A percentile compares a stretch with the other conserved stretches of the same genome.
phyloP scores from a whole-genome alignment of 2,888 invertebrate genomes.

The Eurytoma adleriae region DNA sequence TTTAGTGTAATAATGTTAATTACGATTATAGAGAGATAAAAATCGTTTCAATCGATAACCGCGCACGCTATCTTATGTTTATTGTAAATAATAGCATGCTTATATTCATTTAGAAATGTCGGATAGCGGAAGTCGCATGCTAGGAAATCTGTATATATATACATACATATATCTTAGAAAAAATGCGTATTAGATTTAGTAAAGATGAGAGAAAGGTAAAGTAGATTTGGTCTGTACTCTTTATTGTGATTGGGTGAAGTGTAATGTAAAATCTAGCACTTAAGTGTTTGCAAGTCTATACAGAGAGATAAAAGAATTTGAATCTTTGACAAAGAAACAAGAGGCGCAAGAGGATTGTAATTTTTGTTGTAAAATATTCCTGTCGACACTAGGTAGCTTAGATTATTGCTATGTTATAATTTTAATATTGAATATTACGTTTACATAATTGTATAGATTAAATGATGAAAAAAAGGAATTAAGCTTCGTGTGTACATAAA shows the following conservation, averaged over 20 bases:
- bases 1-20: conserved; percentile 64
- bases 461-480: conserved; percentile 62
- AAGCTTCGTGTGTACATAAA: conserved; percentile 73
- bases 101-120: conserved; percentile 67
- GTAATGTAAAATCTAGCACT: conserved; percentile 70
- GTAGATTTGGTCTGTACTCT: conserved; percentile 68
- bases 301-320: conserved; percentile 54
- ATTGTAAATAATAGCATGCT: conserved; percentile 71
- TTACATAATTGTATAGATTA: conserved; percentile 74
- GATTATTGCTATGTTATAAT: conserved; percentile 73
- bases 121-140: conserved; percentile 46
- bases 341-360: conserved; percentile 64
- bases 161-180: conserved; percentile 57
- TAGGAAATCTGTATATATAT: conserved; percentile 63
- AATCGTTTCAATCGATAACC: conserved; percentile 62
- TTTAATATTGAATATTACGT: conserved; percentile 74
- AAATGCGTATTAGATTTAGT: conserved; percentile 56
- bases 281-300: conserved; percentile 47
- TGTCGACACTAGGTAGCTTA: conserved; percentile 71
- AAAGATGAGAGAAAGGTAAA: conserved; percentile 60
- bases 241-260: conserved; percentile 68
- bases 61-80: conserved; percentile 58
- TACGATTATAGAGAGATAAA: conserved; percentile 59
- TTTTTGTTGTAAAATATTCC: conserved; percentile 75
- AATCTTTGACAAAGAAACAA: conserved; percentile 50